Base-by-base conservation (phyloP, 1,140 invertebrate species). In the Triops longicaudatus region DNA sequence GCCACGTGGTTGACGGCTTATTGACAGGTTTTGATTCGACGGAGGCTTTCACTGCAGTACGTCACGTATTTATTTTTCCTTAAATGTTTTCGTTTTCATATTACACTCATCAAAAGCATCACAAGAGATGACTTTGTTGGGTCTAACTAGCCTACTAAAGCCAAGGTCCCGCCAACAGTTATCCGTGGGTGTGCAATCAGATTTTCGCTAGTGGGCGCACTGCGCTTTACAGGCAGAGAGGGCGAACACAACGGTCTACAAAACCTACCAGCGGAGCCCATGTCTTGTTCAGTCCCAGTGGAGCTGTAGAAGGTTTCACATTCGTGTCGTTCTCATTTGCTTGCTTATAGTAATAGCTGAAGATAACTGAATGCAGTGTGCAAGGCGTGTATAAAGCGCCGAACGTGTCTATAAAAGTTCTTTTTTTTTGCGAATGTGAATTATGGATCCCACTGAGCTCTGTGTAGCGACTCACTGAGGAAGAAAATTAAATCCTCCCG, bases 241-340 rank as follows among this genome's bases (percentile, higher is more conserved):
- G 50, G n/a, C 50, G 22, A 63, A 14, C 17, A 22, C 50, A 17
- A 14, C 50, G 22, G 50, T n/a, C 50, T 22, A 63, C 17, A 63
- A 63, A 63, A 63, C 50, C 17, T 22, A 63, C 17, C 50, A 22
- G 50, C 2, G 22, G 50, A 63, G 50, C 50, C 50, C 14, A 63
- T n/a, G 50, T 63, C 50, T n/a, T 63, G 14, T n/a, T 63, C 50
- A 63, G 50, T 63, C 50, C 50, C 50, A 63, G 50, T 22, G 50
- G 50, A 63, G 50, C 14, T 22, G 0, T 63, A 1, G 14, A 14
- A 22, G 50, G 10, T 12, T 1, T 2, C 6, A 22, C 10, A 63
- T 14, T 22, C 17, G 10, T 63, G 50, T n/a, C 6, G 14, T 63
- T 14, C 17, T 6, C 50, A 37, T 37, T 37, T 37, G 31, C 31